These are phyloP conservation scores for Protosalanx chinensis DNA, from an alignment of 2,797 vertebrate genomes.

Conservation along the genomic window DNA sequence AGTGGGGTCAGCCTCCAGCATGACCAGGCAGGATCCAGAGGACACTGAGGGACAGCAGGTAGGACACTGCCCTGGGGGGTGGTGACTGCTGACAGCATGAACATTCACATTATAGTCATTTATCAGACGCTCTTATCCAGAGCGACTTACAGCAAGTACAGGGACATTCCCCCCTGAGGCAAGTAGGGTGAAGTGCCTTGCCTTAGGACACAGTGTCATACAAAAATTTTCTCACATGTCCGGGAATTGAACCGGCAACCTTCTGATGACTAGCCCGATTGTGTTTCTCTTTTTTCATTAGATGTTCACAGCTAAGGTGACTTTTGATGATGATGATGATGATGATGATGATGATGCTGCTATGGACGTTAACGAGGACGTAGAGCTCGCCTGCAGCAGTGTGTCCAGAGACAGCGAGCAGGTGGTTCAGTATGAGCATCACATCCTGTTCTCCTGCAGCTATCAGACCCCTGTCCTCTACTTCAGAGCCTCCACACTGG, in stretches of 20 bases:
- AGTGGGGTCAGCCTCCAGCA: not conserved
- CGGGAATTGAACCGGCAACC: too few species aligned
- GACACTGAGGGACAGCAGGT: constrained; percentile 25
- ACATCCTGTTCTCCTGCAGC: constrained; percentile 88
- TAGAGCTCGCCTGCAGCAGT: not conserved
- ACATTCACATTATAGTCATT: not conserved
- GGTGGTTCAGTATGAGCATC: constrained; percentile 79
- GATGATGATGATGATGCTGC: constrained; percentile 12
- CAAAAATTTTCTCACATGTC: too few species aligned
- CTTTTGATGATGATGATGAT: not conserved
- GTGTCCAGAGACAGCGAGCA: constrained; percentile 14
- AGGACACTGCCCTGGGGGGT: not conserved
- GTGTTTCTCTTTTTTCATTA: not conserved
- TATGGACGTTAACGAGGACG: constrained; percentile 6
- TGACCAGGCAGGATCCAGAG: not conserved
- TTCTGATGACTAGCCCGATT: too few species aligned
- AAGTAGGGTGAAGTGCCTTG: too few species aligned
- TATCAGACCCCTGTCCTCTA: constrained; percentile 88
- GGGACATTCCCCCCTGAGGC: too few species aligned
- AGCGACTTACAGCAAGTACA: too few species aligned
- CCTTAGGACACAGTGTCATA: too few species aligned
- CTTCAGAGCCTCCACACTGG: constrained; percentile 85
- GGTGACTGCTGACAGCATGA: not conserved
- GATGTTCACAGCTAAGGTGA: not conserved
- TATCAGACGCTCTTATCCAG: too few species aligned